Base-by-base conservation (phyloP, 2,113 vertebrate genomes). In the Petrocephalus microphthalmus region DNA sequence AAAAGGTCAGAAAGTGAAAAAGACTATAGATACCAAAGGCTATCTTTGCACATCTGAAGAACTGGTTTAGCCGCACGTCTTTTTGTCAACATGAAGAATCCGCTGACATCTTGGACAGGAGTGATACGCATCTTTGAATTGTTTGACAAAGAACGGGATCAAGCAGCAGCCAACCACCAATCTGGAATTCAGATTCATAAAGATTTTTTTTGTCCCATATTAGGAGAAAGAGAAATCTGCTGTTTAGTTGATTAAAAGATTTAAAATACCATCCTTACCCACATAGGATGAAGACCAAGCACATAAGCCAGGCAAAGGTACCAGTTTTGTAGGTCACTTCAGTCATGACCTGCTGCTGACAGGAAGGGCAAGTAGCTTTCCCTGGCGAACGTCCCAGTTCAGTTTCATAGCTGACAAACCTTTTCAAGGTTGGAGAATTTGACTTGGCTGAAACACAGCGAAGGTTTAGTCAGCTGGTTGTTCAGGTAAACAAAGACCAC, bases 51-150 rank as follows among this genome's bases (percentile, higher is more conserved):
- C 33, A 19, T 78, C 71, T 42, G 17, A 51, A 25, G 45, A 52
- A 20, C 10, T 84, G 45, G 86, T 33, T 45, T 88, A 1, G 29
- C 91, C 93, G 89, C 93, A 95, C 0, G 19, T 87, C 74, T 45
- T 92, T 90, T 52, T 93, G 22, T 94, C 89, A 10, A 94, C 47
- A 1, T 95, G 90, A 33, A 94, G 92, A 74, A 94, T 88, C 5
- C 0, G 89, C 1, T 4, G n/a, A 87, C 94, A 95, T 64, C 10
- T 89, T 20, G 94, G 93, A 87, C 94, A 95, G 1, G 83, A 87
- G 91, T 94, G 94, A 78, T 90, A 89, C 78, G 81, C 90, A 1
- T 95, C 94, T 85, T 94, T 94, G 60, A 95, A 95, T 85, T 90
- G 51, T 33, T 91, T 90, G 5, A 93, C 33, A 45, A 94, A 91